Evolutionary conservation across 2,113 vertebrate species (phyloP).

Genomic region (Takifugu bimaculatus): DNA sequence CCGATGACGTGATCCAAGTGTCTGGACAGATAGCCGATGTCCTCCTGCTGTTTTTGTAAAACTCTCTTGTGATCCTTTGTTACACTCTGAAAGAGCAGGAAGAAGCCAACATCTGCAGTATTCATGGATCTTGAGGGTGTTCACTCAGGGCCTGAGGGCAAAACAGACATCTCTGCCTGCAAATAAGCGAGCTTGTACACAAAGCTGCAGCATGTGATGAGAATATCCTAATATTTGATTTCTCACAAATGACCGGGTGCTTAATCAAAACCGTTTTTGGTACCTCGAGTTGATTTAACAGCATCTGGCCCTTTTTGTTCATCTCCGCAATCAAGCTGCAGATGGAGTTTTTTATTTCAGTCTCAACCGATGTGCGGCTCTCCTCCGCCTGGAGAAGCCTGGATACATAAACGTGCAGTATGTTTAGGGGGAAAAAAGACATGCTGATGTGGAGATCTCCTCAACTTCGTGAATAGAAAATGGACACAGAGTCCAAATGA

Average conservation of each 20-base stretch:
- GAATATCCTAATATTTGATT: not conserved
- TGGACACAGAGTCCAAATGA: too few species aligned
- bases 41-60: conserved; percentile 87
- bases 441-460: too few species aligned
- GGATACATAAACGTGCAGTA: not conserved
- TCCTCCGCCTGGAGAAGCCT: conserved; percentile 96
- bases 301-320: conserved; percentile 94
- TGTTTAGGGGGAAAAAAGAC: too few species aligned
- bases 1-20: conserved; percentile 91
- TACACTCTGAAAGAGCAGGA: conserved; percentile 68
- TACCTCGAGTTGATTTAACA: conserved; percentile 95
- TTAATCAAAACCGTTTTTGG: not conserved
- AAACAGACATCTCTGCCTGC: conserved; percentile 2
- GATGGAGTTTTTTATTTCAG: conserved; percentile 97
- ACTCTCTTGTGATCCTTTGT: conserved; percentile 87
- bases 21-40: conserved; percentile 86
- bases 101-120: conserved; percentile 21
- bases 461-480: too few species aligned
- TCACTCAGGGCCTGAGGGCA: conserved; percentile 17
- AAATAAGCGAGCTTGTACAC: not conserved
- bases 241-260: not conserved
- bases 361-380: conserved; percentile 92
- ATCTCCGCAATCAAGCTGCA: conserved; percentile 97
- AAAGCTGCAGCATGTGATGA: conserved; percentile 4
- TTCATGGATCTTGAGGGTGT: conserved; percentile 24